Evolutionary conservation across 2,113 vertebrate species (phyloP).

Genomic region (Pithys albifrons): DNA sequence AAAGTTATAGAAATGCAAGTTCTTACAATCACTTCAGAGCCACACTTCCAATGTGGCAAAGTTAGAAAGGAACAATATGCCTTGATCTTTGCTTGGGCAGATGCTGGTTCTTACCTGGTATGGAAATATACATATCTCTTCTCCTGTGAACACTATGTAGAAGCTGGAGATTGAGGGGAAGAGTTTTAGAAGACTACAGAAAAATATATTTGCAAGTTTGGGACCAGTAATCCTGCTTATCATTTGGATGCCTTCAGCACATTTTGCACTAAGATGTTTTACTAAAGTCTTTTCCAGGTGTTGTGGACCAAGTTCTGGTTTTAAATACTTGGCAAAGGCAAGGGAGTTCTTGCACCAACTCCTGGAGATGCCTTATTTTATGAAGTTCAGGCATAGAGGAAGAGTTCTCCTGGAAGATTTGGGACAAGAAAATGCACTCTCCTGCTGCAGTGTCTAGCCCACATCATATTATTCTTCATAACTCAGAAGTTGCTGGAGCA

Average conservation of each 20-base stretch:
- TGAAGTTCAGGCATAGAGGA: neutral
- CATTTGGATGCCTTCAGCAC: neutral
- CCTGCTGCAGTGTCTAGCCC: neutral
- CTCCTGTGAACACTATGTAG: neutral
- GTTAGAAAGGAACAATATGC: neutral
- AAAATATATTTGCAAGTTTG: neutral
- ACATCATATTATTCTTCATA: neutral
- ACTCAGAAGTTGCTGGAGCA: neutral
- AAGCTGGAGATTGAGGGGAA: neutral
- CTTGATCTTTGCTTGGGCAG: neutral
- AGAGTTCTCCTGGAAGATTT: neutral
- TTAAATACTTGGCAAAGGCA: neutral
- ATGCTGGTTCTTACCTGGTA: neutral
- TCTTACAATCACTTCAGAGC: neutral
- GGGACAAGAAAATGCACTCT: neutral
- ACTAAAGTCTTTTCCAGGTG: neutral
- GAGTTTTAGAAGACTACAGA: neutral
- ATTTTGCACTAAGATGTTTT: neutral
- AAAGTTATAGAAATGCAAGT: neutral
- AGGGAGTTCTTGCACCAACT: neutral
- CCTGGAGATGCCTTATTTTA: neutral
- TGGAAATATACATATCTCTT: neutral
- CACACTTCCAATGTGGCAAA: accelerated
- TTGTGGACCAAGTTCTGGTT: neutral
- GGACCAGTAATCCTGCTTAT: neutral